Evolutionary conservation across 2,113 vertebrate species (phyloP), one percentile per base, ranked within the genome.

Genomic region (Salminus brasiliensis): DNA sequence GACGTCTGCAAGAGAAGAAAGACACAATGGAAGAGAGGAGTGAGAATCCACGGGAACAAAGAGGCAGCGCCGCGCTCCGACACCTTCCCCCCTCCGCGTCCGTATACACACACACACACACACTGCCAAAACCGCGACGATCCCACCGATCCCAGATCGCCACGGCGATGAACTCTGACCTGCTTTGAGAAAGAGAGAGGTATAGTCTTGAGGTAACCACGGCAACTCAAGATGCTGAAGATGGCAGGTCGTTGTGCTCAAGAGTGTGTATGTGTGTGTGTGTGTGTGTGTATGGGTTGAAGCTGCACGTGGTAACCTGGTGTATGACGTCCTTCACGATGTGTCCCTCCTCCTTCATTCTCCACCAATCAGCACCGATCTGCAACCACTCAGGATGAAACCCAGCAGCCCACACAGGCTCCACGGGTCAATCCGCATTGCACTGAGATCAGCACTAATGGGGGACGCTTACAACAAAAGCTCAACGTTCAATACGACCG

Each of bases 1-100:
- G 96, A 96, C 43, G 94, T 92, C 98, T 99, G 93, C 86, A 91
- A 92, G 89, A 89, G 69, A 88, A 88, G 71, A 83, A 86, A 77
- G 82, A 87, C 80, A 91, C 72, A 85, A 94, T 62, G 94, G 92
- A 92, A 89, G 83, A 83, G 86, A 88, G 66, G 85, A 81, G 84
- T 93, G 83, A 94, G 91, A 79, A 69, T 79, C 23, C 3, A 45
- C 63, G 53, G 29, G 85, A 91, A 92, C 91, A 92, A 92, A 93
- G 91, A 87, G 82, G 80, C 86, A 66, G 84, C 81, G 91, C 81
- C 59, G 89, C 91, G 79, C 76, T 90, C 57, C 86, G 91, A 92
- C 80, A 59, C 66, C 81, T 90, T 91, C 93, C 85, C 83, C 87
- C 86, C 18, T 49, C 41, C 1, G 30, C 41, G 15, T n/a, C 41